These are phyloP conservation scores for Urocyon cinereoargenteus DNA, from an alignment of 2,797 vertebrate genomes.

Conservation along the genomic window DNA sequence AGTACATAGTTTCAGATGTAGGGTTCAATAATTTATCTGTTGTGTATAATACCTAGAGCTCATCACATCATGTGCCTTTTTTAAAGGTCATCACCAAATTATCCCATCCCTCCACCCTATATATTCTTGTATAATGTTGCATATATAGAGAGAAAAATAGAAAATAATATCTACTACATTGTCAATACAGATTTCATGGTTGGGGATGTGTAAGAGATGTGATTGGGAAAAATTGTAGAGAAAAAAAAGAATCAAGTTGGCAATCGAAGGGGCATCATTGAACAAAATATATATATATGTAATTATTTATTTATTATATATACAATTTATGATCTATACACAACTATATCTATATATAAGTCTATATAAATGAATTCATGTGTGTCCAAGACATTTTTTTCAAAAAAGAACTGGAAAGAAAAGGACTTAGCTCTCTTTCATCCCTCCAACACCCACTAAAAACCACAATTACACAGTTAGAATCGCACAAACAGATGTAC, in stretches of 20 bases:
- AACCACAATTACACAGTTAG: background rate
- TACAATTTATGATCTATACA: background rate
- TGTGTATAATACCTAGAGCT: too few species aligned
- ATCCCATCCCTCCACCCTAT: background rate
- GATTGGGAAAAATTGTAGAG: background rate
- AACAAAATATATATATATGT: background rate
- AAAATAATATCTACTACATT: background rate
- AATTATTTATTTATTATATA: background rate
- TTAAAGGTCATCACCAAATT: too few species aligned
- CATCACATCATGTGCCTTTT: too few species aligned
- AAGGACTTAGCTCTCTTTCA: background rate
- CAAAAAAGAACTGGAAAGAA: background rate
- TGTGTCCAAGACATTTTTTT: background rate
- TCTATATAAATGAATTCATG: background rate
- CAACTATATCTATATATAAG: background rate
- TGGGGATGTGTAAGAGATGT: background rate
- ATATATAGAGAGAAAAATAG: background rate
- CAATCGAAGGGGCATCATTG: background rate
- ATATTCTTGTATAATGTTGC: background rate
- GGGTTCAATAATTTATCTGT: too few species aligned
- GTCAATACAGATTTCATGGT: background rate
- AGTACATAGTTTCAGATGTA: too few species aligned
- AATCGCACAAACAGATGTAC: background rate
- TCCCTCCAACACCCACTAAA: background rate
- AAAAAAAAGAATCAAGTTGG: background rate